Base-by-base conservation (phyloP, 92 coral and sea anemone genomes). In the Phenganax subtilis region DNA sequence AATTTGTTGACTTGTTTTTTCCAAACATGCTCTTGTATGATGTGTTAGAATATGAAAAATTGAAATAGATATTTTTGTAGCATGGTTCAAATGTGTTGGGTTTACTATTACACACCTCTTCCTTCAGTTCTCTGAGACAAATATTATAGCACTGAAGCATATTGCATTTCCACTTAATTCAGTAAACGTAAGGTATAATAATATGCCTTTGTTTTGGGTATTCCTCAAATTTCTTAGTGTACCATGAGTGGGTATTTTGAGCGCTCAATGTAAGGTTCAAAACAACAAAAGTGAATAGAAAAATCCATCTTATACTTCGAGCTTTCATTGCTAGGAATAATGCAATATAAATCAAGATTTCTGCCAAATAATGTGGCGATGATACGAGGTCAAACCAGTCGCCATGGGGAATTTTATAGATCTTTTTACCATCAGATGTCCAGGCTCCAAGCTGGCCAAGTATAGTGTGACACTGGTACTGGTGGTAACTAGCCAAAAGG, bases 361-460 rank as follows among this genome's bases (percentile, higher is more conserved):
- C 99, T 44, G 97, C 96, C 73, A 96, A 85, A 85, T 96, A 96
- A 78, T 96, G 99, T 80, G 99, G 99, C 47, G 96, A 87, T 17
- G 99, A 90, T 10, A 90, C 91, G 71, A 80, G 88, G 44, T 90
- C 85, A 69, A 96, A 96, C 97, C 93, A 96, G 85, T 96, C 99
- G 30, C 96, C 99, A 64, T 85, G 78, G 15, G 99, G 99, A 37
- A 96, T 84, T 86, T 76, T 87, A 87, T 96, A 87, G 37, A 76
- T 84, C 76, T 90, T 86, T 62, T 20, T 17, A 17, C 76, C 77
- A 73, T 61, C 71, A 31, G 80, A 68, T 73, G 78, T 83, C 59
- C 67, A 54, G 75, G 84, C 51, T 3, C 88, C 76, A 16, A 96
- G 80, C 76, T 89, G 84, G 80, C 93, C 96, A 58, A 96, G 82